Percentiles rank a stretch among this genome's conserved stretches.
These are phyloP conservation scores for Pristionchus exspectatus DNA, from an alignment of 2,888 invertebrate species.

Conservation along the genomic window DNA sequence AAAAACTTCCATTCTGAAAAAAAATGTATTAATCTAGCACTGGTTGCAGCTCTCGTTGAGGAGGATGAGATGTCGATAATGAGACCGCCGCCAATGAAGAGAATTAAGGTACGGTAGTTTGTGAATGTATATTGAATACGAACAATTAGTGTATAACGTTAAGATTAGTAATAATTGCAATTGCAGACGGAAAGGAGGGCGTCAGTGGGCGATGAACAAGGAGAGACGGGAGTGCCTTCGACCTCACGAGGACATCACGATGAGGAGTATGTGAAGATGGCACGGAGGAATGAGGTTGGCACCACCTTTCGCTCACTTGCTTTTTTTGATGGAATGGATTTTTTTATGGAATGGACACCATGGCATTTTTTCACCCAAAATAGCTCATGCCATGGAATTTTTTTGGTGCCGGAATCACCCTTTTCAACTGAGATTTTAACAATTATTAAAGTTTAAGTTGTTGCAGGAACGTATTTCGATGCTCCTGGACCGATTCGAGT, in stretches of 20 bases:
- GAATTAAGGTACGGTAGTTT: slow-evolving; percentile 18
- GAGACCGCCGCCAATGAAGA: not conserved
- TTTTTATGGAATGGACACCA: too few relatives aligned
- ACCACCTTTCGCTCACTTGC: not conserved
- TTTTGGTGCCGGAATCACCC: too few relatives aligned
- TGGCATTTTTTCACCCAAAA: too few relatives aligned
- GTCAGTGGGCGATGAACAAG: not conserved
- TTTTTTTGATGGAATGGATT: too few relatives aligned
- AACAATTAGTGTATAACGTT: too few relatives aligned
- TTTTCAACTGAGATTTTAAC: too few relatives aligned
- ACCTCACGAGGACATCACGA: not conserved
- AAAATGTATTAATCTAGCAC: not conserved
- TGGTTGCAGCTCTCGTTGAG: not conserved
- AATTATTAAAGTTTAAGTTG: not conserved
- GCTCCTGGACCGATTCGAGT: slow-evolving; percentile 30
- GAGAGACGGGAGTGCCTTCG: not conserved
- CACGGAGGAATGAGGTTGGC: not conserved
- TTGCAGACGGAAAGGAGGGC: not conserved
- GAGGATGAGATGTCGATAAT: not conserved
- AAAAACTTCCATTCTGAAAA: too few relatives aligned
- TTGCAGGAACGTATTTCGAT: slow-evolving; percentile 17
- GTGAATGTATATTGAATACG: not conserved
- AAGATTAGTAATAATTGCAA: not conserved
- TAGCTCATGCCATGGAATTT: too few relatives aligned
- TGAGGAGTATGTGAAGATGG: not conserved